Conservation (phyloP, 2,797 vertebrate genomes). For the Otolemur crassicaudatus region DNA sequence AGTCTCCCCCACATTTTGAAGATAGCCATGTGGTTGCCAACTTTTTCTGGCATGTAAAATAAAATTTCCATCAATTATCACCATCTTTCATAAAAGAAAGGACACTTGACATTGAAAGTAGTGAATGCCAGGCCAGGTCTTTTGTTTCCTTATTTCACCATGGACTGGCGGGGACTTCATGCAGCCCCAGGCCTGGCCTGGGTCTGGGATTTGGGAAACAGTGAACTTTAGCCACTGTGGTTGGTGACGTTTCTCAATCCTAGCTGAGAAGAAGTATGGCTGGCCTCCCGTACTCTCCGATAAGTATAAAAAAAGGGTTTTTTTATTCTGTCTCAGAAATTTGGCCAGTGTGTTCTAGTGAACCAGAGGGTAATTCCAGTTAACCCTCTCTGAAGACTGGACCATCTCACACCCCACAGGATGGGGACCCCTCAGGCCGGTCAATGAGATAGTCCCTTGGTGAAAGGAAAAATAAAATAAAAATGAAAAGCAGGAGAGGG, state of each 20-base stretch:
- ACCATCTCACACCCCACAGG: not conserved
- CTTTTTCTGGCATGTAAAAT: not conserved
- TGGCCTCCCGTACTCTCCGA: not conserved
- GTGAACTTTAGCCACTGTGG: not conserved
- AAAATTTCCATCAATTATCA: not conserved
- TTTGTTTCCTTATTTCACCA: not conserved
- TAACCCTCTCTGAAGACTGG: not conserved
- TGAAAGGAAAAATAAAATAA: not conserved
- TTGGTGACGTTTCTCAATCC: not conserved
- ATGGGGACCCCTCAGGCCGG: not conserved
- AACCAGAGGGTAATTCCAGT: not conserved
- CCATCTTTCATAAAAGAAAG: not conserved
- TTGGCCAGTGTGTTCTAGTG: not conserved
- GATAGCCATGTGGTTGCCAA: not conserved
- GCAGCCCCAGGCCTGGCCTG: accelerated
- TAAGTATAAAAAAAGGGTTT: not conserved
- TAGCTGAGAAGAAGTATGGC: not conserved
- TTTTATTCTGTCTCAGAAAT: not conserved
- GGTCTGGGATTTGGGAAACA: not conserved
- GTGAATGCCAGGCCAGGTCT: not conserved
- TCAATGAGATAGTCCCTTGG: not conserved
- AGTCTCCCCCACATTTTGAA: not conserved
- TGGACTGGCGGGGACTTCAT: not conserved
- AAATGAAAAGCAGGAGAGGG: not conserved
- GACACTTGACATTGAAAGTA: not conserved